Evolutionary conservation across 1,140 invertebrate genomes (phyloP).

Genomic region (Pemphigus obesinymphae): DNA sequence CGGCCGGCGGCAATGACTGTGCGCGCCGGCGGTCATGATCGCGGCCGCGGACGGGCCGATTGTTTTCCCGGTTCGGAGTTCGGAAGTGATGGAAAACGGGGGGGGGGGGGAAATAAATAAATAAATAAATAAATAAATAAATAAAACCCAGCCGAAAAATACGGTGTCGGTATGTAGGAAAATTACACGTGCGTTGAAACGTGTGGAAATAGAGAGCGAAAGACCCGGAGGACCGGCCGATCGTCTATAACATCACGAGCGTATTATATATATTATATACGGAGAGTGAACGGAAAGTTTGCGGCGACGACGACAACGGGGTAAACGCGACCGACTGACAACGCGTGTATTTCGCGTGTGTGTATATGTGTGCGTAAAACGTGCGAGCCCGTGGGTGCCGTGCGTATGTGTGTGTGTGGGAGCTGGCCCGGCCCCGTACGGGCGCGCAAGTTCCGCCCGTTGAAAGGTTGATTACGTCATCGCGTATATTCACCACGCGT

Average conservation of each 20-base stretch:
- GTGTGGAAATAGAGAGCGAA: neutral
- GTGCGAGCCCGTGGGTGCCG: slow-evolving; percentile 13
- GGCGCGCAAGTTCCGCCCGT: slow-evolving; percentile 27
- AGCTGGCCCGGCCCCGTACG: slow-evolving; percentile 37
- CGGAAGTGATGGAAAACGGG: too few relatives aligned
- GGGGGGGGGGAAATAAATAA: too few relatives aligned
- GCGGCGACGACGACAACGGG: slow-evolving; percentile 8
- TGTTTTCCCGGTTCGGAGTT: too few relatives aligned
- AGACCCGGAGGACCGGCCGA: too few relatives aligned
- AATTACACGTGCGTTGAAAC: too few relatives aligned
- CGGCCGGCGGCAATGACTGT: neutral
- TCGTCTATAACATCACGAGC: too few relatives aligned
- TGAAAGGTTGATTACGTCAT: slow-evolving; percentile 39
- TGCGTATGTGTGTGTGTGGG: slow-evolving; percentile 5
- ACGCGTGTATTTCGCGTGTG: neutral
- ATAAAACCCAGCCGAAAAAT: too few relatives aligned
- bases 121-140: too few relatives aligned
- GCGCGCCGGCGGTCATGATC: neutral
- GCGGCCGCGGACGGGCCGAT: too few relatives aligned
- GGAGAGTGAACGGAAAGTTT: neutral
- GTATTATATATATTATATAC: too few relatives aligned
- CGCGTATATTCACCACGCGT: slow-evolving; percentile 18
- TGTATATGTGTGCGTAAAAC: neutral
- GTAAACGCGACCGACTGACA: slow-evolving; percentile 19
- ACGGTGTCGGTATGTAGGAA: too few relatives aligned